Evolutionary conservation across 2,888 invertebrate genomes (phyloP).

Genomic region (Tricholauxania praeusta): DNA sequence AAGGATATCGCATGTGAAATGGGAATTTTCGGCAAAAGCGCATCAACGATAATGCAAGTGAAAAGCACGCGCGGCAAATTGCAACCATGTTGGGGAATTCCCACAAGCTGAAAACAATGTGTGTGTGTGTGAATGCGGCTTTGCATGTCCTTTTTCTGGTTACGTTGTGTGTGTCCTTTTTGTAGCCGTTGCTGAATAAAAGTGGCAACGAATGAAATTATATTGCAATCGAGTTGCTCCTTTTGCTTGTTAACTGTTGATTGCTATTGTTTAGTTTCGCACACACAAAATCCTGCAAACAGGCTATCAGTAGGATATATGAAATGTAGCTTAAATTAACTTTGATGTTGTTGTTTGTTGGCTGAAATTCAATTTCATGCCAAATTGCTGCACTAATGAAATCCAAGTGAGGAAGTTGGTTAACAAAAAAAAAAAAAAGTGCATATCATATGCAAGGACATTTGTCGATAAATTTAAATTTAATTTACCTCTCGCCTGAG

Average conservation of each 20-base stretch:
- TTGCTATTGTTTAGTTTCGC: slow-evolving; percentile 19
- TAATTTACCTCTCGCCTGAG: slow-evolving; percentile 6
- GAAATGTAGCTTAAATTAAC: slow-evolving; percentile 1
- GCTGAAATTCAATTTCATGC: slow-evolving; percentile 9
- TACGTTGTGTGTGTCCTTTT: background rate
- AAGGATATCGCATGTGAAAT: slow-evolving; percentile 26
- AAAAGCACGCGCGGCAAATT: slow-evolving; percentile 13
- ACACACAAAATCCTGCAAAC: background rate
- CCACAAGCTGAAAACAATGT: slow-evolving; percentile 16
- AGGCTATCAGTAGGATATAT: background rate
- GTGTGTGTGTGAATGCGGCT: background rate
- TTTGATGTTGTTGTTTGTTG: background rate
- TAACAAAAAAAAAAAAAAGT: too few species aligned
- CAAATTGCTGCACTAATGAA: background rate
- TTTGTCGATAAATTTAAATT: slow-evolving; percentile 26
- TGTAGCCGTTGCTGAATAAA: background rate
- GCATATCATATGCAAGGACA: background rate
- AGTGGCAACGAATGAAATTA: slow-evolving; percentile 24
- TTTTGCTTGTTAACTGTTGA: slow-evolving; percentile 30
- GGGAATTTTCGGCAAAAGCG: background rate
- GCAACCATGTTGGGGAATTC: slow-evolving; percentile 34
- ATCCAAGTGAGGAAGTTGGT: too few species aligned
- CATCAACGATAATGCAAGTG: slow-evolving; percentile 22
- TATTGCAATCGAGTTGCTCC: background rate
- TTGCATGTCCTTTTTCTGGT: background rate